Conservation (phyloP, 2,797 vertebrate species). For the Pristis pectinata region DNA sequence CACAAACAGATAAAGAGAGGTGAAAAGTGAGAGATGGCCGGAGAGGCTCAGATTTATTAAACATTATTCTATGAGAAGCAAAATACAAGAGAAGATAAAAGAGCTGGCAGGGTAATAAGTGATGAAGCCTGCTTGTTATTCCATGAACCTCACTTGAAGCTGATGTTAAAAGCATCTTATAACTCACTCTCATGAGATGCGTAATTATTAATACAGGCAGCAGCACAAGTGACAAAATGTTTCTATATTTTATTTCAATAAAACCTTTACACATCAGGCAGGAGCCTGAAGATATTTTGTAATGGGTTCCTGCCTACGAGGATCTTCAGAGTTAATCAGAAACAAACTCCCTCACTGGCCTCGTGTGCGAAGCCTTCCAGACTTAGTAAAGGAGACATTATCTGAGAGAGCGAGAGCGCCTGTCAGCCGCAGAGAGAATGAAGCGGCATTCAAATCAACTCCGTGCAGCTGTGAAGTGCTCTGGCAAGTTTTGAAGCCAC, state of each 20-base stretch:
- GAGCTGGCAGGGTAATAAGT: constrained; percentile 13
- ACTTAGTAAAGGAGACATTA: neutral
- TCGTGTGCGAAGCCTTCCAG: neutral
- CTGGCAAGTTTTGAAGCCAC: too few species aligned
- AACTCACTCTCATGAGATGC: constrained; percentile 14
- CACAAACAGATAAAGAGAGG: neutral
- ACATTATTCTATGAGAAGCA: neutral
- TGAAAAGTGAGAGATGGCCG: neutral
- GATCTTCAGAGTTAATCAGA: constrained; percentile 13
- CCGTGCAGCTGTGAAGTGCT: neutral
- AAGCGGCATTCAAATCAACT: neutral
- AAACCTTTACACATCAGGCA: constrained; percentile 22
- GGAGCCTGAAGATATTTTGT: constrained; percentile 27
- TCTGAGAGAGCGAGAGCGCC: neutral
- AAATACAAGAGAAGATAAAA: constrained; percentile 22
- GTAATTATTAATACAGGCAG: constrained; percentile 34
- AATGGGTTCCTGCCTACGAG: constrained; percentile 26
- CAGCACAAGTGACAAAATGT: constrained; percentile 30
- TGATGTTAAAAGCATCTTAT: constrained; percentile 26
- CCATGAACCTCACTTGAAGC: neutral
- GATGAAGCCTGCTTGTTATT: constrained; percentile 28
- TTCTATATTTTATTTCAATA: constrained; percentile 32
- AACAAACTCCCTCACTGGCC: neutral
- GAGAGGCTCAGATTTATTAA: neutral
- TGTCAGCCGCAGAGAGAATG: neutral